Evolutionary conservation across 2,888 invertebrate genomes (phyloP).

Genomic region (Coleophora deauratella): DNA sequence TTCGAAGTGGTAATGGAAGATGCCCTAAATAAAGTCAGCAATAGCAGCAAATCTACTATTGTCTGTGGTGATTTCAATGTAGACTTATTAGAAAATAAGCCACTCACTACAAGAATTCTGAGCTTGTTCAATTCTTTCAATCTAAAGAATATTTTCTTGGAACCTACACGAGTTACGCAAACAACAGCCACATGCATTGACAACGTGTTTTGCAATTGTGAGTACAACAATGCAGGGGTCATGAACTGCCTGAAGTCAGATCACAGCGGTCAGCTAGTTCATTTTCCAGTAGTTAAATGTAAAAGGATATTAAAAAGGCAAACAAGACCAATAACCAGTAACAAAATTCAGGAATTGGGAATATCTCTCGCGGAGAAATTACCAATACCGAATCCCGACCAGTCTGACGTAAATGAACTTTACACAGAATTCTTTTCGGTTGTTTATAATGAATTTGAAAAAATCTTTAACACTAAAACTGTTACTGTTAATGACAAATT

Average conservation of each 20-base stretch:
- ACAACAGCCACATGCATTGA: neutral
- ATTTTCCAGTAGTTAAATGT: neutral
- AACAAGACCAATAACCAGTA: too few relatives aligned
- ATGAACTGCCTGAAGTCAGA: neutral
- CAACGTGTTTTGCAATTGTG: neutral
- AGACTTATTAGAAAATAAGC: neutral
- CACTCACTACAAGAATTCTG: neutral
- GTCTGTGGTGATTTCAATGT: neutral
- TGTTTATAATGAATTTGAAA: neutral
- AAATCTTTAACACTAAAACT: neutral
- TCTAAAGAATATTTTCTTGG: neutral
- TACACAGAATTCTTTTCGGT: neutral
- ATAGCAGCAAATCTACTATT: neutral
- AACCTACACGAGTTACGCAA: neutral
- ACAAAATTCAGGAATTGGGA: too few relatives aligned
- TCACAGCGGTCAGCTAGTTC: neutral
- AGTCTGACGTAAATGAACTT: neutral
- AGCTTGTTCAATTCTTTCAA: neutral
- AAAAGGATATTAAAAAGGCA: too few relatives aligned
- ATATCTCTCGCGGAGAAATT: too few relatives aligned
- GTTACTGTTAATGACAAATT: neutral
- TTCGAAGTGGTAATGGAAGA: neutral
- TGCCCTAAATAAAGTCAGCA: neutral
- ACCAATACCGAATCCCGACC: too few relatives aligned
- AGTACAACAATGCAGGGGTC: neutral